Conservation (phyloP, 2,888 invertebrate species). For the Griposia aprilina region DNA sequence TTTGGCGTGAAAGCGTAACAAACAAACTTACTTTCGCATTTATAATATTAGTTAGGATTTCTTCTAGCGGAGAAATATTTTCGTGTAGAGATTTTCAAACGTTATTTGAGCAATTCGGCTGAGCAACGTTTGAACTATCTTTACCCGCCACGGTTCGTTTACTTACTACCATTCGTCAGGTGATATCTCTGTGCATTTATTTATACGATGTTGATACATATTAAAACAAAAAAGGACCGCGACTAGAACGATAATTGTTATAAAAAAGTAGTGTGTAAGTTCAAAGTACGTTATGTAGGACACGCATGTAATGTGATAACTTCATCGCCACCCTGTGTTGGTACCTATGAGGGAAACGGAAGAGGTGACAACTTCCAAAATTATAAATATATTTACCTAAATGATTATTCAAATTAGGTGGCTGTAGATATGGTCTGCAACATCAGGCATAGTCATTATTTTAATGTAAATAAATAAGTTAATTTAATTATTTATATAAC, state of each 20-base stretch:
- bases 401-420: not conserved
- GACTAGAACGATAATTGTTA: not conserved
- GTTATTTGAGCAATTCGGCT: not conserved
- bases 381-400: not conserved
- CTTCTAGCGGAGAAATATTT: too few relatives aligned
- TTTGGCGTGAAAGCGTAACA: too few relatives aligned
- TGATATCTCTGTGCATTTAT: not conserved
- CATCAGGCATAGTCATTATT: not conserved
- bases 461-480: not conserved
- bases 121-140: too few relatives aligned
- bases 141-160: not conserved
- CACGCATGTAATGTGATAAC: not conserved
- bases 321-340: not conserved
- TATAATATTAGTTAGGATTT: too few relatives aligned
- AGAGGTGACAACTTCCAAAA: not conserved
- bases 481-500: not conserved
- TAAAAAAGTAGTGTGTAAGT: not conserved
- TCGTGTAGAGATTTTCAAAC: not conserved
- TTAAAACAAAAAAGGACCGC: not conserved
- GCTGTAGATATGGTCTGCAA: not conserved
- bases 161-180: not conserved
- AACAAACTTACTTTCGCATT: too few relatives aligned
- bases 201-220: not conserved
- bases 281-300: not conserved
- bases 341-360: slow-evolving; percentile 5